Conservation (phyloP, 2,113 vertebrate species). For the Lycocorax pyrrhopterus region DNA sequence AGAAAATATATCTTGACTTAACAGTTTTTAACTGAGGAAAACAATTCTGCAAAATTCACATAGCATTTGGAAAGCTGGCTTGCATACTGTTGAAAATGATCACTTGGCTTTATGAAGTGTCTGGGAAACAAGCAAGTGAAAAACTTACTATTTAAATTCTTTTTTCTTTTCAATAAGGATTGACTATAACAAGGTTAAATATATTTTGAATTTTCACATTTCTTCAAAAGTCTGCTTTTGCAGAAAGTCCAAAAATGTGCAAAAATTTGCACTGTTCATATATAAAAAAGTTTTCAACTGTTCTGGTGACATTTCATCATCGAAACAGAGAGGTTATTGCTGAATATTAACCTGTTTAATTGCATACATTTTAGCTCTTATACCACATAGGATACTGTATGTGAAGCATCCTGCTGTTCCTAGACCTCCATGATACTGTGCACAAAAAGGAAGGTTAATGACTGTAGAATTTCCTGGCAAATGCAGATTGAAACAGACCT, state of each 20-base stretch:
- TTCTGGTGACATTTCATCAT: not conserved
- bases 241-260: not conserved
- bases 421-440: not conserved
- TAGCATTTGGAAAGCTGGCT: not conserved
- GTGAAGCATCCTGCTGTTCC: slow-evolving; percentile 3
- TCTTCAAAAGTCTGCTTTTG: not conserved
- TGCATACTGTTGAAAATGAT: not conserved
- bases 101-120: not conserved
- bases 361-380: not conserved
- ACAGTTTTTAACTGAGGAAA: not conserved
- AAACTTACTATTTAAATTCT: not conserved
- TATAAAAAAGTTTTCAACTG: not conserved
- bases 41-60: not conserved
- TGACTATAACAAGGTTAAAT: not conserved
- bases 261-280: not conserved
- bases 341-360: not conserved
- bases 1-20: not conserved
- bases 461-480: not conserved
- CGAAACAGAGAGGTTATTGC: not conserved
- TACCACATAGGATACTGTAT: not conserved
- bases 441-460: not conserved
- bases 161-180: not conserved
- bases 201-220: not conserved
- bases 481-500: not conserved
- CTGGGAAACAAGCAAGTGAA: not conserved